Evolutionary conservation across 2,113 vertebrate species (phyloP), one percentile per base, ranked within the genome.

Genomic region (Lethenteron reissneri): DNA sequence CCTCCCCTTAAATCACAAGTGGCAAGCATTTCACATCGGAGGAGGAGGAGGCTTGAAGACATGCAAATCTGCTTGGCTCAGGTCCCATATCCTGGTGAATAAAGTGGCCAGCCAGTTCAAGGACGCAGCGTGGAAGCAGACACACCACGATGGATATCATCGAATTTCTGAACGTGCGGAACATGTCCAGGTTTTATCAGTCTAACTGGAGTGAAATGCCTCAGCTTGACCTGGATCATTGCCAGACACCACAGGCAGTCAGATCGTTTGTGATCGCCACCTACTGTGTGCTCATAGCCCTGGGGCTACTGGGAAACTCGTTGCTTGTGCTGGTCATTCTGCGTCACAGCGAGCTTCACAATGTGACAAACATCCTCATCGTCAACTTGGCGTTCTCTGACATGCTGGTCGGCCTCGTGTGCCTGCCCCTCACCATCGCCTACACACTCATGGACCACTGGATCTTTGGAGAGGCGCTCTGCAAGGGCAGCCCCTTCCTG

Each of bases 401-500:
- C 75, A 77, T 90, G 74, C 78, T 90, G 1, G 83, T 88, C 17
- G 82, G 85, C 11, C 78, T 90, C 73, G 83, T 90, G 80, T 88
- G 85, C 80, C 81, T 90, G 75, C 87, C 87, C 2, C 87, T 90
- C 75, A 90, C 87, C 0, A 85, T 90, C 13, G 82, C 87, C 58
- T 90, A 90, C 68, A 90, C 87, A 1, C 76, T 88, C 58, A 90
- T 90, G 87, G 87, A 90, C 77, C 86, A 90, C 75, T 90, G 87
- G 87, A 79, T 87, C 77, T 90, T 90, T 73, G 87, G 87, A 9
- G 82, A 85, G 73, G 80, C 79, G 5, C 87, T 90, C 85, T 90
- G 87, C 79, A 90, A 88, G 71, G 2, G 88, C 75, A 89, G 87
- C 73, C 82, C 84, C 71, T 86, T 88, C 1, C 83, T 87, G 70